Evolutionary conservation across 2,888 invertebrate genomes (phyloP).

Genomic region (Ennomos erosarius): DNA sequence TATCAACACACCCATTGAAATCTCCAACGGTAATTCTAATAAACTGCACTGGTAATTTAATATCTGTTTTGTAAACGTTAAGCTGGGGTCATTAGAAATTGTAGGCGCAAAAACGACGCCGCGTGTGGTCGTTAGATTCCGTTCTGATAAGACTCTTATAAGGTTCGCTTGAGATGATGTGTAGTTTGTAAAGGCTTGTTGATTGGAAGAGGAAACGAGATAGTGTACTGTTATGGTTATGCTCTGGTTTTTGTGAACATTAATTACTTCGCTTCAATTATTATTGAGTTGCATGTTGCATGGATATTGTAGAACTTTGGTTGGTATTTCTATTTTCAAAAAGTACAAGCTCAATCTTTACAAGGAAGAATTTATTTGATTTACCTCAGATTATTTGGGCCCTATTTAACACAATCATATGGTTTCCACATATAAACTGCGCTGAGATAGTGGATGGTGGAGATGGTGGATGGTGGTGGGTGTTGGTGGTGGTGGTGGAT

Average conservation of each 20-base stretch:
- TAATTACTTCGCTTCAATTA: slow-evolving; percentile 22
- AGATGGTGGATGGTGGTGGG: no score
- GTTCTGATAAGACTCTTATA: slow-evolving; percentile 55
- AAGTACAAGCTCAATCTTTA: no score
- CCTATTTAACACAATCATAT: no score
- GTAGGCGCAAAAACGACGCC: slow-evolving; percentile 61
- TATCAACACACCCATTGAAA: slow-evolving; percentile 76
- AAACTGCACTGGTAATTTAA: slow-evolving; percentile 54
- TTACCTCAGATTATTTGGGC: no score
- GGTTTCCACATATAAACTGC: no score
- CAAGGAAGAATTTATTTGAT: no score
- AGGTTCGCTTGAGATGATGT: slow-evolving; percentile 52
- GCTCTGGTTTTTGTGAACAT: slow-evolving; percentile 25
- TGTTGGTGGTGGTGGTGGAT: no score
- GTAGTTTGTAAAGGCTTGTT: slow-evolving; percentile 41
- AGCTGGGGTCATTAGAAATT: slow-evolving; percentile 54
- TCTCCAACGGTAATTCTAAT: slow-evolving; percentile 66
- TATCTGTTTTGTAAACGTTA: slow-evolving; percentile 51
- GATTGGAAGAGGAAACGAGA: slow-evolving; percentile 50
- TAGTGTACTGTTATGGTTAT: slow-evolving; percentile 50
- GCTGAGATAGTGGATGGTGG: no score
- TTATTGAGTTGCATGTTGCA: slow-evolving; percentile 24
- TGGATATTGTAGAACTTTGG: neutral
- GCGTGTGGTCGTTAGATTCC: slow-evolving; percentile 62
- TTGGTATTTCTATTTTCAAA: no score